A percentile compares a stretch with the other conserved stretches of the same genome.
These are phyloP conservation scores for Temnopleurus reevesii DNA, from an alignment of 53 echinoderm and acorn worm genomes.

Conservation along the genomic window DNA sequence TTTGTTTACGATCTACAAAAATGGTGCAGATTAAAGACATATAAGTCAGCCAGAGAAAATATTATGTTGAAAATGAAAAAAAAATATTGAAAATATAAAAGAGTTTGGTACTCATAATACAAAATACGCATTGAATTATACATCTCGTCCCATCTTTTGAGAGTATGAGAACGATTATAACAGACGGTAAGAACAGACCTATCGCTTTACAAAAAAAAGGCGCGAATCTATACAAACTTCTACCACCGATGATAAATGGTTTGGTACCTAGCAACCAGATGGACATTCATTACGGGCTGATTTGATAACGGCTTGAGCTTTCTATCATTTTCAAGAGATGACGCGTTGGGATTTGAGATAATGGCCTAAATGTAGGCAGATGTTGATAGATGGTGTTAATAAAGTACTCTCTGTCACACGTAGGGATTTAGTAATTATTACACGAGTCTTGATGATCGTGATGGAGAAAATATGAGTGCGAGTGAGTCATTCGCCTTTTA, in stretches of 20 bases:
- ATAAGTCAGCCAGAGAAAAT: no score
- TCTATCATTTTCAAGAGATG: not conserved
- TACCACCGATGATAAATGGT: not conserved
- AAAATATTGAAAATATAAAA: no score
- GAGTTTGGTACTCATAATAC: no score
- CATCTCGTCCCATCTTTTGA: no score
- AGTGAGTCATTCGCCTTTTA: not conserved
- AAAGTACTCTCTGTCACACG: slow-evolving; percentile 7
- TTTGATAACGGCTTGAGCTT: not conserved
- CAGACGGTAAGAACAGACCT: not conserved
- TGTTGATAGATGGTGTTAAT: slow-evolving; percentile 45
- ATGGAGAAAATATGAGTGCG: slow-evolving; percentile 13
- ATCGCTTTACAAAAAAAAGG: slow-evolving; percentile 6
- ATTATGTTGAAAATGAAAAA: no score
- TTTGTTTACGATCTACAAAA: no score
- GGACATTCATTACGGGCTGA: not conserved
- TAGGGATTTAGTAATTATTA: slow-evolving; percentile 22
- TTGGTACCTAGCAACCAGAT: not conserved
- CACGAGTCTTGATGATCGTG: not conserved
- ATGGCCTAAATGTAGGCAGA: slow-evolving; percentile 26
- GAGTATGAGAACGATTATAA: not conserved
- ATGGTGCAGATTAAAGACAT: no score
- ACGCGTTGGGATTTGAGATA: slow-evolving; percentile 33
- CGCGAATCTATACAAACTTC: slow-evolving; percentile 28
- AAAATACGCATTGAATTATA: no score